A percentile compares a stretch with the other conserved stretches of the same genome.
These are phyloP conservation scores for Chrysomela aeneicollis DNA, from an alignment of 2,888 invertebrate genomes.

Conservation along the genomic window DNA sequence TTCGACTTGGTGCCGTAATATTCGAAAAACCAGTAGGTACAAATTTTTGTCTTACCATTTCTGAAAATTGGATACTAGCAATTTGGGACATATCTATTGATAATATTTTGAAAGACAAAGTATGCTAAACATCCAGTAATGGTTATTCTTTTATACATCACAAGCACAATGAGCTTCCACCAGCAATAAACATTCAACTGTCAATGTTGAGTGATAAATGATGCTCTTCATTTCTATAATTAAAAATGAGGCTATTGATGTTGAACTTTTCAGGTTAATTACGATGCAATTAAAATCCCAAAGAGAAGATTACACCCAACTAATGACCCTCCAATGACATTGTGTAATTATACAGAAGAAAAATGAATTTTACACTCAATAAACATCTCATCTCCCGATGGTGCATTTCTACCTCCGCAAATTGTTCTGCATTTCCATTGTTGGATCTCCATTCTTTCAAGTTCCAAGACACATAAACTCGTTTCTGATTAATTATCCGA, in stretches of 20 bases:
- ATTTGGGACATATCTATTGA: too few species aligned
- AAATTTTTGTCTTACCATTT: too few species aligned
- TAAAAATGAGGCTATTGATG: slow-evolving; percentile 35
- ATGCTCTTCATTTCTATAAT: slow-evolving; percentile 35
- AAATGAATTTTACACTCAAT: slow-evolving; percentile 51
- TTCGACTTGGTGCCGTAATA: too few species aligned
- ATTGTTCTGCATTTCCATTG: slow-evolving; percentile 46
- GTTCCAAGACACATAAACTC: slow-evolving; percentile 49
- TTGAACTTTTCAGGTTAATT: slow-evolving; percentile 33
- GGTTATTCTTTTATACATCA: neutral
- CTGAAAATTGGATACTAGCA: too few species aligned
- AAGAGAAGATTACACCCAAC: slow-evolving; percentile 36
- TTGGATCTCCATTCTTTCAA: slow-evolving; percentile 39
- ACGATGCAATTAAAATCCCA: slow-evolving; percentile 34
- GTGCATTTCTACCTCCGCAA: slow-evolving; percentile 27
- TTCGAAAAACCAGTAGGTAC: too few species aligned
- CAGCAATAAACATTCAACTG: slow-evolving; percentile 24
- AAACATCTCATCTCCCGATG: slow-evolving; percentile 50
- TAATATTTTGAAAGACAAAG: too few species aligned
- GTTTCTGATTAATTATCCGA: slow-evolving; percentile 60
- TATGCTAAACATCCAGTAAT: neutral
- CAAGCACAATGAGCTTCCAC: neutral
- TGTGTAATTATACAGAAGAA: slow-evolving; percentile 55
- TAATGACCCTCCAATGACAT: slow-evolving; percentile 52
- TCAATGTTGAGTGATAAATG: slow-evolving; percentile 38